A percentile compares a stretch with the other conserved stretches of the same genome.
These are phyloP conservation scores for Microplitis mediator DNA, from an alignment of 1,140 invertebrate species.

Conservation along the genomic window DNA sequence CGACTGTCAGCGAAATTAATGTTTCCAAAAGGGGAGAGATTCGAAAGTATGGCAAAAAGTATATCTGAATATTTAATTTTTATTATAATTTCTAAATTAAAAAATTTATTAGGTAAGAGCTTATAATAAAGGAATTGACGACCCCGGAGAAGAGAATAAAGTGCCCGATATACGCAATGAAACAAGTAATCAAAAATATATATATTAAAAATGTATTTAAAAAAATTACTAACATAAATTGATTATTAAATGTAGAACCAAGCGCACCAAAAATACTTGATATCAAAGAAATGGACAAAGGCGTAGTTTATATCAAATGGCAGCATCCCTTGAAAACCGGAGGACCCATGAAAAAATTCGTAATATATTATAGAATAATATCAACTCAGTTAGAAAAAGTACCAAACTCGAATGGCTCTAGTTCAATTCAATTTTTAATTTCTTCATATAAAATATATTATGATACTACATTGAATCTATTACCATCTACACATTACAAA, in stretches of 20 bases:
- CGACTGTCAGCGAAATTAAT: too few relatives aligned
- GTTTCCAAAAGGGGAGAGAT: too few relatives aligned
- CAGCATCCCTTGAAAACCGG: constrained; percentile 35
- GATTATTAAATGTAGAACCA: constrained; percentile 7
- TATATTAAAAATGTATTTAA: not conserved
- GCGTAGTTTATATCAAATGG: constrained; percentile 32
- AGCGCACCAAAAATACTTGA: constrained; percentile 17
- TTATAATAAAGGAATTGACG: constrained; percentile 26
- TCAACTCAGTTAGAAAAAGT: constrained; percentile 19
- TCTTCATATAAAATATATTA: constrained; percentile 27
- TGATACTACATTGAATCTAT: constrained; percentile 17
- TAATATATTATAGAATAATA: not conserved
- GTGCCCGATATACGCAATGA: not conserved
- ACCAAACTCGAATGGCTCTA: not conserved
- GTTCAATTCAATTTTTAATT: not conserved
- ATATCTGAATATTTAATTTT: too few relatives aligned
- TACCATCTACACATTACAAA: constrained; percentile 32
- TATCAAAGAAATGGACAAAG: not conserved
- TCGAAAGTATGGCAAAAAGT: too few relatives aligned
- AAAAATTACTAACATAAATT: not conserved
- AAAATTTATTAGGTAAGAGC: constrained; percentile 25
- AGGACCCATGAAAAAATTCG: constrained; percentile 22
- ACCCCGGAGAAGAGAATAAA: constrained; percentile 11
- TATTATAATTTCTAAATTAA: not conserved
- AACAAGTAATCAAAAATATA: not conserved